Evolutionary conservation across 2,888 invertebrate genomes (phyloP).

Genomic region (Euplexia lucipara): DNA sequence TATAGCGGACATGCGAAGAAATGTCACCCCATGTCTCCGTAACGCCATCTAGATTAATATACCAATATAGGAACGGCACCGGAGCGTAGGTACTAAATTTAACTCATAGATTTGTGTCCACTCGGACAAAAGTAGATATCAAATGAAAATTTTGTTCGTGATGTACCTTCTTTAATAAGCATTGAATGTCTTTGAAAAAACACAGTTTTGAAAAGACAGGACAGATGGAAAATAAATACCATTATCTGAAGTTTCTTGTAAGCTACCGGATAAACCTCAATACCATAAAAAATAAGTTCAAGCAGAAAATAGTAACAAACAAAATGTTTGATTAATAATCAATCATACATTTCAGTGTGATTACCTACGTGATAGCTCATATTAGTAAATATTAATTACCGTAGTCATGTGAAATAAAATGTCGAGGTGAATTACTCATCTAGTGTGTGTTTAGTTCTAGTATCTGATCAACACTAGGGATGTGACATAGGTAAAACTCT

Average conservation of each 20-base stretch:
- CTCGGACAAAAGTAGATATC: too few relatives aligned
- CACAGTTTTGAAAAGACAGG: too few relatives aligned
- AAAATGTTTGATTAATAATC: conserved; percentile 58
- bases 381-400: conserved; percentile 65
- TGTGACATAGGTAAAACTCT: background rate
- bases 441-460: conserved; percentile 49
- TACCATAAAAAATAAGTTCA: background rate
- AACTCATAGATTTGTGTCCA: too few relatives aligned
- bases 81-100: too few relatives aligned
- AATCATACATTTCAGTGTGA: conserved; percentile 60
- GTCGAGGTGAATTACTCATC: conserved; percentile 70
- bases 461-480: conserved; percentile 24
- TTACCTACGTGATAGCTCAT: conserved; percentile 53
- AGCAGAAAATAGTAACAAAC: background rate
- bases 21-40: too few relatives aligned
- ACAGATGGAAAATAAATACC: background rate
- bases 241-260: background rate
- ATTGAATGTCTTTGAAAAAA: too few relatives aligned
- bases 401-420: conserved; percentile 63
- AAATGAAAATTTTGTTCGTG: too few relatives aligned
- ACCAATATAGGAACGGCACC: too few relatives aligned
- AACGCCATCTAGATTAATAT: too few relatives aligned
- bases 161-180: too few relatives aligned
- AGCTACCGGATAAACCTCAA: conserved; percentile 10
- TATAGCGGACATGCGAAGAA: too few relatives aligned